Evolutionary conservation across 2,888 invertebrate genomes (phyloP), one percentile per base, ranked within the genome.

Genomic region (Augiades crinisus): DNA sequence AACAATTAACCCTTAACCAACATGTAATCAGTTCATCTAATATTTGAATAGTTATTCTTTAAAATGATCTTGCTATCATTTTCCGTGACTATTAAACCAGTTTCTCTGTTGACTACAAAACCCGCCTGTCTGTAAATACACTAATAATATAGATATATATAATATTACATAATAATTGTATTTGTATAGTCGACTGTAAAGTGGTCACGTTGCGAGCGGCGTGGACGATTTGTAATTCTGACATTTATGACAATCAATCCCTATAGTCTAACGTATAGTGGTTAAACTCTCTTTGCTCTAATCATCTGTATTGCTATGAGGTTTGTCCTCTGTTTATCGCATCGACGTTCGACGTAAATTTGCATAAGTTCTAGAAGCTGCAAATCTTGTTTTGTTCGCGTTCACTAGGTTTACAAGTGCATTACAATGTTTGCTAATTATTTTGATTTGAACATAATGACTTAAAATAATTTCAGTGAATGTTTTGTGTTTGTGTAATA

Each of bases 131-230:
- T n/a, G n/a, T n/a, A n/a, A n/a, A n/a, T n/a, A n/a, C n/a, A n/a
- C n/a, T n/a, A n/a, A n/a, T n/a, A n/a, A n/a, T 30, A 30, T 12
- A 0, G 10, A 30, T 10, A 30, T 24, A n/a, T 24, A 24, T 24
- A 8, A n/a, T 22, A 7, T 27, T 27, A 30, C 30, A 12, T 30
- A 27, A n/a, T n/a, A 27, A 10, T 30, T 30, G 30, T n/a, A n/a
- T n/a, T n/a, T n/a, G n/a, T n/a, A n/a, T n/a, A n/a, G n/a, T n/a
- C n/a, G n/a, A n/a, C n/a, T n/a, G n/a, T n/a, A n/a, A n/a, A 34
- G 16, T 16, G 70, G 90, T 92, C 92, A 92, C 92, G 92, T 92
- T 92, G 91, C 91, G 85, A 74, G 86, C 87, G 90, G 91, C 90
- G 91, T 92, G 91, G 87, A 68, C 57, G 54, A 59, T 57, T 55